Percentiles rank a stretch among this genome's conserved stretches.
Evolutionary conservation across 2,797 vertebrate genomes (phyloP).

Genomic region (Eidolon dupreanum): DNA sequence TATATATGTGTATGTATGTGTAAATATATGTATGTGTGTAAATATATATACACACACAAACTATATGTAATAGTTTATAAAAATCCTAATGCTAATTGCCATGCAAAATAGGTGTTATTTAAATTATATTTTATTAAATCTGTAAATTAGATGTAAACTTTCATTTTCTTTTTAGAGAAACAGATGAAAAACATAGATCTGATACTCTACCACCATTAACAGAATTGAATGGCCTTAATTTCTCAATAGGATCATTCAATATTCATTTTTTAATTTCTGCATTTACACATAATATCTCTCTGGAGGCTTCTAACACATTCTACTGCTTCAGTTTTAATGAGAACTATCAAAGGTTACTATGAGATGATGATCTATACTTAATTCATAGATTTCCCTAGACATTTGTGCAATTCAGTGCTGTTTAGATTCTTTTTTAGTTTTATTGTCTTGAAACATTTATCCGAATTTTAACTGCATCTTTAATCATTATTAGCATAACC

Average conservation of each 20-base stretch:
- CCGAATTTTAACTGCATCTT: conserved; percentile 75
- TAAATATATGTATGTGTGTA: not conserved
- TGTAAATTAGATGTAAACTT: conserved; percentile 76
- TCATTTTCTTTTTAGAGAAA: conserved; percentile 79
- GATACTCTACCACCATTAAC: conserved; percentile 79
- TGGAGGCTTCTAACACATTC: conserved; percentile 82
- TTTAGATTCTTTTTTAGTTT: conserved; percentile 78
- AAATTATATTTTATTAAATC: conserved; percentile 75
- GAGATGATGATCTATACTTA: conserved; percentile 85
- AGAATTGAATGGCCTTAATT: conserved; percentile 83
- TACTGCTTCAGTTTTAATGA: conserved; percentile 84
- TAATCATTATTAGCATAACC: conserved; percentile 81
- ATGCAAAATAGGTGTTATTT: conserved; percentile 64
- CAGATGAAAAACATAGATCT: conserved; percentile 83
- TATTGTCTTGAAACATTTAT: conserved; percentile 80
- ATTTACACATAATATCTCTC: conserved; percentile 85
- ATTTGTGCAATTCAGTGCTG: conserved; percentile 73
- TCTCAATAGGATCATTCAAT: conserved; percentile 87
- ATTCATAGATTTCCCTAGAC: conserved; percentile 84
- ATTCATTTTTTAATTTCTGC: conserved; percentile 88
- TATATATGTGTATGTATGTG: not conserved
- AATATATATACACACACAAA: not conserved
- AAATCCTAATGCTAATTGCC: conserved; percentile 40
- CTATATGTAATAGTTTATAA: not conserved
- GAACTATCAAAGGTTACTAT: conserved; percentile 86